These are phyloP conservation scores for Pangasius macronema DNA, from an alignment of 2,797 vertebrate genomes.

Conservation along the genomic window DNA sequence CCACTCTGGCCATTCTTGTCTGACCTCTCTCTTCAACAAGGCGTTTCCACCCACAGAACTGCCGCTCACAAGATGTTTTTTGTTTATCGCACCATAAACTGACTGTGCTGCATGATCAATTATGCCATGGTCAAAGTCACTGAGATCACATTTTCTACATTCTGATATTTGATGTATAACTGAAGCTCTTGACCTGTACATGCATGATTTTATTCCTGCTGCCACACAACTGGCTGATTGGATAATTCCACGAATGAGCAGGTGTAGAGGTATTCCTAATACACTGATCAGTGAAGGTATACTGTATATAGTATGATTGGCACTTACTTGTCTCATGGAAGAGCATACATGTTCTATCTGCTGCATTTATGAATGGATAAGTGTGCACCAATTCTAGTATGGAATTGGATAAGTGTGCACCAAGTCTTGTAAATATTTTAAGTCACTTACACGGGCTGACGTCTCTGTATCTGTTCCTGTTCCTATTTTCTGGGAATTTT, in stretches of 20 bases:
- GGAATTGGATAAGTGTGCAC: background rate
- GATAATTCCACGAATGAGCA: background rate
- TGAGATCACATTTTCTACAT: background rate
- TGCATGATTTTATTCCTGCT: background rate
- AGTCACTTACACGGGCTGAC: slow-evolving; percentile 94
- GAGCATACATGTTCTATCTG: background rate
- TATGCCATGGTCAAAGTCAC: background rate
- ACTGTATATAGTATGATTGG: background rate
- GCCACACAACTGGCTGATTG: background rate
- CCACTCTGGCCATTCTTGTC: background rate
- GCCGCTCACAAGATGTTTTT: background rate
- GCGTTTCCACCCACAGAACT: background rate
- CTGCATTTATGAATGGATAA: background rate
- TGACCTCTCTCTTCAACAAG: background rate
- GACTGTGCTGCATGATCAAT: background rate
- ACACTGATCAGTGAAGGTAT: background rate
- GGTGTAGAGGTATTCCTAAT: background rate
- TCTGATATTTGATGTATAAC: background rate
- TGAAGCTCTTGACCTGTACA: background rate
- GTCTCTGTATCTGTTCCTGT: slow-evolving; percentile 97
- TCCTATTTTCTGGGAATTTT: slow-evolving; percentile 93
- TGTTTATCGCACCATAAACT: background rate
- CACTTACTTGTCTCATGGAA: background rate
- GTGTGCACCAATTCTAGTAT: background rate
- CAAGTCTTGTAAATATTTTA: background rate